Evolutionary conservation across 1,140 invertebrate species (phyloP), one percentile per base, ranked within the genome.

Genomic region (Lepeophtheirus salmonis): DNA sequence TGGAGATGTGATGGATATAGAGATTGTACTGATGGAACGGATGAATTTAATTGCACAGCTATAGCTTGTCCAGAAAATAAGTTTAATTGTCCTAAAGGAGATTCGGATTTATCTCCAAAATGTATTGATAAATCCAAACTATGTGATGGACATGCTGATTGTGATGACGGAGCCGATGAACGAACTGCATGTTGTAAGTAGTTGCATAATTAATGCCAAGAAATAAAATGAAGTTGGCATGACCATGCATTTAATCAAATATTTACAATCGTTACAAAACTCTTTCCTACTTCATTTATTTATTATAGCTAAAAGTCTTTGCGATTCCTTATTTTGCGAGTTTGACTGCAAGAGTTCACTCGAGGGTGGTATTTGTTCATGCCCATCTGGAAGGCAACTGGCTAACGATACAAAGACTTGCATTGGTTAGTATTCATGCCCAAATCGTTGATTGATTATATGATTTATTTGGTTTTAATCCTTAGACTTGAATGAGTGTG

Each of bases 11-110:
- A 75, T 63, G 71, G 72, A 16, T 73, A 72, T 64, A 63, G 56
- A 6, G 70, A 72, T 65, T 73, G 69, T 64, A 69, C 69, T 1
- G 75, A 76, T 64, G 70, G 70, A 26, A 73, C 73, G 3, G 90
- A 95, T 69, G 90, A 96, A 70, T 79, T 80, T 54, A 87, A 89
- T 71, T 95, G 90, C 71, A 86, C 83, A 12, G 77, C 81, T 17
- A 84, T 89, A 51, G 80, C 83, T 14, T 97, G 92, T 74, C 84
- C 87, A 10, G 84, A 86, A 62, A 83, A 88, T 64, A 90, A 92
- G 73, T 95, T 89, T 72, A 77, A 89, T 13, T 95, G 90, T 69
- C 85, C 88, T 0, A 77, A 83, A 68, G 80, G 84, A 18, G 78
- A 75, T 0, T 70, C 74, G 0, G 78, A 77, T 13, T 81, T 80